Base-by-base conservation (phyloP, 2,113 vertebrate genomes). In the Carlito syrichta region DNA sequence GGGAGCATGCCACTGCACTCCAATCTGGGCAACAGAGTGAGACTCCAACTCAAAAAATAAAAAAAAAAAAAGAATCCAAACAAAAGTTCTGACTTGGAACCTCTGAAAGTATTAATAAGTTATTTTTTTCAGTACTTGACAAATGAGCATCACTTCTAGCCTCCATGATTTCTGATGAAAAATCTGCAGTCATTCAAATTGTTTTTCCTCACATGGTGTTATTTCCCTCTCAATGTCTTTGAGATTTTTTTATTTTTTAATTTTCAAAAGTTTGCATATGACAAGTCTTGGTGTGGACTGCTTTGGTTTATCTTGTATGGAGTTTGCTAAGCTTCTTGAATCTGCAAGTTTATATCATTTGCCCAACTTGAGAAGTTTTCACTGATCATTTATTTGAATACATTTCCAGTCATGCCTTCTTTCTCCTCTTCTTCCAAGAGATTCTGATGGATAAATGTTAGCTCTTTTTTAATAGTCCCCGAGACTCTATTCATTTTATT, bases 401-500 rank as follows among this genome's bases (percentile, higher is more conserved):
- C n/a, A 56, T 92, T 84, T 78, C 32, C 16, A 82, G 73, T 7
- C 17, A 45, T 77, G 13, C 22, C 16, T 14, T 45, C 19, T 94
- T 86, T 43, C 16, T 71, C 23, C 20, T 81, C 48, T 90, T 87
- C 43, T 71, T 82, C 45, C 3, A 5, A 43, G 38, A 79, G 84
- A 89, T n/a, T 77, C 27, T 52, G 68, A 89, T 17, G 40, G 32
- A 92, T 16, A 48, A 50, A 50, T 58, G 27, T 56, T 62, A 84
- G 25, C 7, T 76, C 48, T 87, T n/a, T 35, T 27, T 11, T 56
- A 50, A 52, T 1, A 60, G 12, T 60, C 38, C 48, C 4, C 40
- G 25, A 79, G 6, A 48, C 20, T 79, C 22, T 89, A 45, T 63
- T 95, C 50, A 83, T 92, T 92, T 90, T 73, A 93, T 71, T 87